Conservation (phyloP, 1,140 invertebrate genomes). For the Drosophila pseudoobscura region DNA sequence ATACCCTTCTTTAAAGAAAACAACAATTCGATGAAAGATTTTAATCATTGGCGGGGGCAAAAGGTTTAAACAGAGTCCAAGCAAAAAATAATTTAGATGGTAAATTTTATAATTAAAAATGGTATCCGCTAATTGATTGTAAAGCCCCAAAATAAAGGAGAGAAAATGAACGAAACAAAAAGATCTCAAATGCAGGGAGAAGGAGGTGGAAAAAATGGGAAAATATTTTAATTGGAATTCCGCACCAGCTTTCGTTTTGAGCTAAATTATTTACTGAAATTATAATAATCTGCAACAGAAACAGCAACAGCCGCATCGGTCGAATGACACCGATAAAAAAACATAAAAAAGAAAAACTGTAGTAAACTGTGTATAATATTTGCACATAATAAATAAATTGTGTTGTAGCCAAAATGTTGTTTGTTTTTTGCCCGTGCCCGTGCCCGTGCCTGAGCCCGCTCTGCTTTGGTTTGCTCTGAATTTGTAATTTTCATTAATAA, state of each 20-base stretch:
- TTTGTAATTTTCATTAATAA: slow-evolving; percentile 72
- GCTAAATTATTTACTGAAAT: slow-evolving; percentile 57
- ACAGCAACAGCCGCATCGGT: background rate
- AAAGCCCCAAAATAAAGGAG: slow-evolving; percentile 26
- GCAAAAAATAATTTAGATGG: slow-evolving; percentile 25
- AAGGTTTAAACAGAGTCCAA: slow-evolving; percentile 31
- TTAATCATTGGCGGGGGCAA: no score
- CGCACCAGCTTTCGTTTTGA: slow-evolving; percentile 50
- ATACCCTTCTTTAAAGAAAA: no score
- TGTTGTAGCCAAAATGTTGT: slow-evolving; percentile 33
- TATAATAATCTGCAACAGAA: slow-evolving; percentile 52
- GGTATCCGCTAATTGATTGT: slow-evolving; percentile 53
- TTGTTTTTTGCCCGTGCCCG: slow-evolving; percentile 2
- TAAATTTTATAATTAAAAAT: slow-evolving; percentile 58
- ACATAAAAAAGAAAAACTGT: slow-evolving; percentile 12
- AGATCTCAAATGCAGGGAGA: background rate
- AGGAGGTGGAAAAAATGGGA: slow-evolving; percentile 20
- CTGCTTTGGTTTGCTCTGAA: slow-evolving; percentile 17
- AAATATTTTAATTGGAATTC: slow-evolving; percentile 71
- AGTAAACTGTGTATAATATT: slow-evolving; percentile 59
- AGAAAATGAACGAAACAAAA: slow-evolving; percentile 10
- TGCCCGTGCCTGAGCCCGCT: background rate
- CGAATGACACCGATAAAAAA: slow-evolving; percentile 13
- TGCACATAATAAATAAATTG: slow-evolving; percentile 62
- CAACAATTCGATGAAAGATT: no score